phyloP scores from a whole-genome alignment of 2,113 vertebrate genomes.

The Nibea albiflora region DNA sequence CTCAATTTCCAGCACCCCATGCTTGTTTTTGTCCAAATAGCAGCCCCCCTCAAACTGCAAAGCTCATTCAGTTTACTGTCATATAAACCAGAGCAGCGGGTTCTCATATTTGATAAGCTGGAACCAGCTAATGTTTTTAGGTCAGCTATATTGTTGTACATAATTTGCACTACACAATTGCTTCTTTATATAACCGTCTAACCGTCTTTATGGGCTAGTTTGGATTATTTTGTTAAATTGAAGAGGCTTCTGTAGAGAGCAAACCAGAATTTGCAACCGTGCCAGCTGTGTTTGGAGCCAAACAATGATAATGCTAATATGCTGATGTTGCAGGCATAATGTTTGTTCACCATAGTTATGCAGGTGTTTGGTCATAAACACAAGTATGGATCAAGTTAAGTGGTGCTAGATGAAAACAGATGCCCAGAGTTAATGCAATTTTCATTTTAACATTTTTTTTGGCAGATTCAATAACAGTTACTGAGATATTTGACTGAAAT shows the following conservation, averaged over 20 bases:
- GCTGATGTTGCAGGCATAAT: not conserved
- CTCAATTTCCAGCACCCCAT: not conserved
- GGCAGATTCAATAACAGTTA: too few species aligned
- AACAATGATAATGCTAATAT: not conserved
- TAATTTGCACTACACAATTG: too few species aligned
- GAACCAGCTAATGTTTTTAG: not conserved
- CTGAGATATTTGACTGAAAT: too few species aligned
- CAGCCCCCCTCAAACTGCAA: not conserved
- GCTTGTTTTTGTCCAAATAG: slow-evolving; percentile 3
- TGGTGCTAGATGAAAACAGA: too few species aligned
- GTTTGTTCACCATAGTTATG: not conserved
- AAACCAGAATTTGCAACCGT: not conserved
- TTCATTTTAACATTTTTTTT: too few species aligned
- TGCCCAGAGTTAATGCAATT: too few species aligned
- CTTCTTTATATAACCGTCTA: too few species aligned
- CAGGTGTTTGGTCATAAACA: too few species aligned
- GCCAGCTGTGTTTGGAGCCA: not conserved
- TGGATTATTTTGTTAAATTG: not conserved
- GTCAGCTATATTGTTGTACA: too few species aligned
- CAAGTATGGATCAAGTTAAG: too few species aligned
- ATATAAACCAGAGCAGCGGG: not conserved
- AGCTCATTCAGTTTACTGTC: not conserved
- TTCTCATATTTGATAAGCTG: not conserved
- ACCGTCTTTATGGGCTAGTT: not conserved
- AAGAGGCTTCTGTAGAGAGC: not conserved